Base-by-base conservation (phyloP, 92 coral and sea anemone genomes). In the Palythoa heliodiscus region DNA sequence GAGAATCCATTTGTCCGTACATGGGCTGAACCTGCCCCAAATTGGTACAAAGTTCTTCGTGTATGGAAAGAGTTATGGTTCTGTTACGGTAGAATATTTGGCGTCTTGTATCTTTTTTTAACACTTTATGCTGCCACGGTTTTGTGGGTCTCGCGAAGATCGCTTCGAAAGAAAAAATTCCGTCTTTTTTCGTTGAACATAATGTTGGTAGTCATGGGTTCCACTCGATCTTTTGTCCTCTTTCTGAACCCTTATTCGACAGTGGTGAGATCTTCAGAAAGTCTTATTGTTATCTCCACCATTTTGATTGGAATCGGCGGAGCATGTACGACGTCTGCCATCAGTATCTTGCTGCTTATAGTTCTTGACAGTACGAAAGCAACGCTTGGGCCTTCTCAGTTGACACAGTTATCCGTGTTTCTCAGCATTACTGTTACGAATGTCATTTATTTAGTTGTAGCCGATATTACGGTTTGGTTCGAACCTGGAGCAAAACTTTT, bases 251-350 rank as follows among this genome's bases (percentile, higher is more conserved):
- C 95, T 16, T 94, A 94, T 77, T 88, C 85, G 6, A 89, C 89
- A 3, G 50, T 58, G 37, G 76, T 82, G 12, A 40, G 57, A 69
- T 63, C 85, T 5, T 73, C 86, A 25, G 58, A 84, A 60, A 29
- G 77, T 54, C 75, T 87, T 37, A 66, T 78, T 20, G 58, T 93
- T 14, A 68, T 50, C 19, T 87, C 82, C 68, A 78, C 85, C 37
- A 71, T 93, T 19, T 47, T 81, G 11, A 73, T 38, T 20, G 95
- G 98, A 5, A 73, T 90, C 15, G 96, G 94, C 6, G 88, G 92
- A 14, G 91, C 96, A 35, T 88, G 93, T 22, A 74, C 93, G 20
- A 93, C 94, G 0, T 89, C 98, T 5, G 91, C 95, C 4, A 82
- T 94, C 83, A 88, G 94, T 24, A 85, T 91, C 22, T 50, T 94